phyloP scores from a whole-genome alignment of 2,888 invertebrate species.

The Napeogenes sylphis region DNA sequence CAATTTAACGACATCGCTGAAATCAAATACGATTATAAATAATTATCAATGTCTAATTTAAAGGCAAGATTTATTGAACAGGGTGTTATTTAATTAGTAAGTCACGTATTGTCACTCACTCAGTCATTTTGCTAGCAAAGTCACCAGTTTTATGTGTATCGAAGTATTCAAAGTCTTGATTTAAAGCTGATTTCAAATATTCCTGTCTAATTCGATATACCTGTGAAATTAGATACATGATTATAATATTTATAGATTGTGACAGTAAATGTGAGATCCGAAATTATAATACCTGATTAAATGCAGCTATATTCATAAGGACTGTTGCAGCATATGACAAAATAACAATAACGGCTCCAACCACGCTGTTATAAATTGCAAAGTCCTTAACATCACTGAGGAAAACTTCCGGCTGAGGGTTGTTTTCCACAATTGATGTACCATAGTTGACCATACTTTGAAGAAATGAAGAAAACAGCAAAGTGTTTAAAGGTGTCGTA shows the following conservation, averaged over 20 bases:
- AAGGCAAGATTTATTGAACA: background rate
- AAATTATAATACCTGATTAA: conserved; percentile 77
- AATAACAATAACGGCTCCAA: conserved; percentile 79
- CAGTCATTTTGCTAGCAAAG: conserved; percentile 85
- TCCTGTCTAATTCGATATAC: conserved; percentile 80
- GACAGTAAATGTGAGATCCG: too few species aligned
- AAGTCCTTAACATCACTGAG: conserved; percentile 74
- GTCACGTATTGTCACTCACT: conserved; percentile 69
- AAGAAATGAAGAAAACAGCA: conserved; percentile 81
- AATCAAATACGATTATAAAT: conserved; percentile 22
- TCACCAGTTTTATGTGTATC: conserved; percentile 85
- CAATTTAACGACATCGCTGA: conserved; percentile 84
- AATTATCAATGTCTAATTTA: background rate
- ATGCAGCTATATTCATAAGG: conserved; percentile 83
- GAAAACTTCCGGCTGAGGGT: conserved; percentile 58
- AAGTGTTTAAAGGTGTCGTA: conserved; percentile 82
- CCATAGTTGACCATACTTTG: conserved; percentile 79
- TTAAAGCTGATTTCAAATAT: conserved; percentile 81
- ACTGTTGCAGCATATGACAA: conserved; percentile 82
- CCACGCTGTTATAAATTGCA: conserved; percentile 78
- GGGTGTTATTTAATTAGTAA: too few species aligned
- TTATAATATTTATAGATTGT: too few species aligned
- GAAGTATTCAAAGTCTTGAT: conserved; percentile 87
- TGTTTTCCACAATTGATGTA: conserved; percentile 38
- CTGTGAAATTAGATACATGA: conserved; percentile 42